Conservation (phyloP, 1,140 invertebrate species). For the Caenorhabditis briggsae region DNA sequence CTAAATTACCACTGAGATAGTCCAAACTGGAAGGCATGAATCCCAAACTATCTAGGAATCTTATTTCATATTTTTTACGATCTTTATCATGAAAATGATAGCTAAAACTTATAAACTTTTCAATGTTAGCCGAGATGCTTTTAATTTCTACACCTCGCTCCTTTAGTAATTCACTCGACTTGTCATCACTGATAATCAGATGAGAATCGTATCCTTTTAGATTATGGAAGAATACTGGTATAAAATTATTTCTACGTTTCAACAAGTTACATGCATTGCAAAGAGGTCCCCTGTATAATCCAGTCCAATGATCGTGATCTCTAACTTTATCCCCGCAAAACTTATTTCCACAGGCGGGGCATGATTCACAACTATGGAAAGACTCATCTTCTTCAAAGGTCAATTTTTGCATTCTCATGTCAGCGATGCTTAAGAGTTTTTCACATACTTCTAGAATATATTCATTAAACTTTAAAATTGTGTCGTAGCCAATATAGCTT, state of each 20-base stretch:
- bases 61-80: conserved; percentile 66
- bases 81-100: conserved; percentile 50
- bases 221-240: too few relatives aligned
- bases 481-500: conserved; percentile 39
- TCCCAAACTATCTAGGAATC: conserved; percentile 63
- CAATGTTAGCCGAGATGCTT: conserved; percentile 61
- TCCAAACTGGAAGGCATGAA: conserved; percentile 53
- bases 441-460: conserved; percentile 33
- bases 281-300: too few relatives aligned
- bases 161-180: conserved; percentile 55
- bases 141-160: conserved; percentile 60
- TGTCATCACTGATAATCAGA: conserved; percentile 56
- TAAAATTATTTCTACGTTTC: too few relatives aligned
- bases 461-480: conserved; percentile 32
- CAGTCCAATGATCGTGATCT: too few relatives aligned
- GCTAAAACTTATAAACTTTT: conserved; percentile 66
- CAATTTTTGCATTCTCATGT: conserved; percentile 55
- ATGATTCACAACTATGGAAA: conserved; percentile 44
- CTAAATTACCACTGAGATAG: conserved; percentile 19
- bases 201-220: conserved; percentile 68
- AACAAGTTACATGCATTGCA: too few relatives aligned
- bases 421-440: conserved; percentile 8
- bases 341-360: conserved; percentile 30
- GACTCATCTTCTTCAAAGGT: conserved; percentile 18
- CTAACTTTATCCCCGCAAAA: conserved; percentile 26